A percentile compares a stretch with the other conserved stretches of the same genome.
Conservation (phyloP, 1,140 invertebrate species). For the Bombus picipes region DNA sequence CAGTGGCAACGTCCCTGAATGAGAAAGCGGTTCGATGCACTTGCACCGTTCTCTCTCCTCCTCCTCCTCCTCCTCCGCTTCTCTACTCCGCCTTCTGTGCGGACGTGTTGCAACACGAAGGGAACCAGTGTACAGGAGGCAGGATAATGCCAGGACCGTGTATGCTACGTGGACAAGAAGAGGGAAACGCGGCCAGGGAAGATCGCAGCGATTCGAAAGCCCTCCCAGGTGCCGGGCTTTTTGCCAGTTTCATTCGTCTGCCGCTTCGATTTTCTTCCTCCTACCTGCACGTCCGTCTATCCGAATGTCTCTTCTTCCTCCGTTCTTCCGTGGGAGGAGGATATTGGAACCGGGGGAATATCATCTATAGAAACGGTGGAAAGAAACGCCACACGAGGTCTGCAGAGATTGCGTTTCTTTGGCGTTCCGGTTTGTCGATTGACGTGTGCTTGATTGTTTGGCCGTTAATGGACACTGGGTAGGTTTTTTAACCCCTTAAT, state of each 20-base stretch:
- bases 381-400: background rate
- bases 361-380: background rate
- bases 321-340: background rate
- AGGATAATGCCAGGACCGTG: slow-evolving; percentile 56
- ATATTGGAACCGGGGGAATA: background rate
- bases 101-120: slow-evolving; percentile 48
- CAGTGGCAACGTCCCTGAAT: slow-evolving; percentile 55
- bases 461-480: too few species aligned
- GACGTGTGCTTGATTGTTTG: too few species aligned
- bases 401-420: background rate
- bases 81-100: background rate
- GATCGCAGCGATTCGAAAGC: slow-evolving; percentile 59
- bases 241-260: slow-evolving; percentile 51
- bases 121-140: slow-evolving; percentile 41
- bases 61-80: background rate
- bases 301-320: background rate
- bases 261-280: background rate
- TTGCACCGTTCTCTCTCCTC: slow-evolving; percentile 33
- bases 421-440: background rate
- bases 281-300: background rate
- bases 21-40: slow-evolving; percentile 64
- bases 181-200: slow-evolving; percentile 10
- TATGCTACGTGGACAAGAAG: slow-evolving; percentile 37
- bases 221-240: slow-evolving; percentile 64
- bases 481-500: too few species aligned